phyloP scores from a whole-genome alignment of 2,113 vertebrate genomes.

The Ailurus styani region DNA sequence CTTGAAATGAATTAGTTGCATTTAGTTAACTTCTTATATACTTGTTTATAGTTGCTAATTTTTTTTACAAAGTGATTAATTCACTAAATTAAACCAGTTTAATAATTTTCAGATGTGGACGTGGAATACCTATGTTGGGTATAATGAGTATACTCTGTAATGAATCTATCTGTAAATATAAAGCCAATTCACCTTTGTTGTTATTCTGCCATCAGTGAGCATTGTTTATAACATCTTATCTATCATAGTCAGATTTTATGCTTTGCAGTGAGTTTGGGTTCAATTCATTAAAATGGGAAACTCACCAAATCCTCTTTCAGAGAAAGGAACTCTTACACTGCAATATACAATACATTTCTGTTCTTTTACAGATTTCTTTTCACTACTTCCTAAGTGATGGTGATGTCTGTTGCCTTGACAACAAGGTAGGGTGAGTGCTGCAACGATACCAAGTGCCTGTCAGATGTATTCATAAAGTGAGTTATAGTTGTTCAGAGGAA shows the following conservation, averaged over 20 bases:
- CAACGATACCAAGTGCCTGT: not conserved
- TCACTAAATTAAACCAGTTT: not conserved
- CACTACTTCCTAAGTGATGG: not conserved
- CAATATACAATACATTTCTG: not conserved
- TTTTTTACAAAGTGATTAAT: not conserved
- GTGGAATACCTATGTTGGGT: not conserved
- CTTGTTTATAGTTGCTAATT: not conserved
- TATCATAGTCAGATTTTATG: not conserved
- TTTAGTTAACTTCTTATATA: not conserved
- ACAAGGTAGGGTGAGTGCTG: conserved; percentile 13
- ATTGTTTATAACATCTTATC: not conserved
- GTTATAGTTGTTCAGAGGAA: conserved; percentile 25
- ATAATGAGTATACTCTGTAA: not conserved
- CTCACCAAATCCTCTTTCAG: not conserved
- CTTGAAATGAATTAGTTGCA: not conserved
- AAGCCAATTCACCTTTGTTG: not conserved
- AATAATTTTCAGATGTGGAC: not conserved
- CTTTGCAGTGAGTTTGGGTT: not conserved
- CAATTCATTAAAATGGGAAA: not conserved
- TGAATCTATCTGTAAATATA: not conserved
- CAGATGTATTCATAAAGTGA: conserved; percentile 16
- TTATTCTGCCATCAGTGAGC: not conserved
- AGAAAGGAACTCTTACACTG: not conserved
- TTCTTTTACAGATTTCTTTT: conserved; percentile 10
- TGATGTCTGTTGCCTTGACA: conserved; percentile 65